These are phyloP conservation scores for Penaeus chinensis DNA, from an alignment of 1,140 invertebrate genomes.

Conservation along the genomic window DNA sequence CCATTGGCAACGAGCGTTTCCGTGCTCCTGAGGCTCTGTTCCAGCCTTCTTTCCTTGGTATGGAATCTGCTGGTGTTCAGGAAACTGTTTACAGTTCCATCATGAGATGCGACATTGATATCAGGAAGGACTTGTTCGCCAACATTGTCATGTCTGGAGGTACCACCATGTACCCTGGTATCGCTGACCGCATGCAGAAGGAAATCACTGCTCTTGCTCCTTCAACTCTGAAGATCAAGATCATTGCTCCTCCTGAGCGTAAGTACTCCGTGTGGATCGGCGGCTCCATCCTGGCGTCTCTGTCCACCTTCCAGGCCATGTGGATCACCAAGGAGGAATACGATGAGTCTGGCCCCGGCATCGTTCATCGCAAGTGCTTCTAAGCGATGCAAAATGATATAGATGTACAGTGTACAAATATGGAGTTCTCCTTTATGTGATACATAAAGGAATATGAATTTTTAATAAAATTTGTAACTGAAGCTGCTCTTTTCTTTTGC, in stretches of 20 bases:
- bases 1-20: too few species aligned
- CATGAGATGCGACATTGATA: constrained; percentile 76
- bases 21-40: too few species aligned
- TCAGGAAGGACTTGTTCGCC: constrained; percentile 84
- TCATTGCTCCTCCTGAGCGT: constrained; percentile 70
- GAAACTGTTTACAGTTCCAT: constrained; percentile 68
- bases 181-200: constrained; percentile 74
- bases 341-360: constrained; percentile 72
- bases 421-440: too few species aligned
- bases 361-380: constrained; percentile 74
- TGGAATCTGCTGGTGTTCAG: too few species aligned
- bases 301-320: constrained; percentile 92
- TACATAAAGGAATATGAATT: too few species aligned
- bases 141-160: constrained; percentile 76
- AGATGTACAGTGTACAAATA: too few species aligned
- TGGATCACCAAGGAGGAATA: constrained; percentile 85
- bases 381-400: constrained; percentile 66
- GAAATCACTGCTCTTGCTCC: constrained; percentile 83
- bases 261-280: constrained; percentile 12
- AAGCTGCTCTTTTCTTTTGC: too few species aligned
- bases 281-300: constrained; percentile 78
- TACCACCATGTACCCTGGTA: constrained; percentile 75
- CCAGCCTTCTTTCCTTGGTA: too few species aligned
- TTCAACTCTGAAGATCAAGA: constrained; percentile 85
- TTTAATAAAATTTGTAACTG: too few species aligned